Base-by-base conservation (phyloP, 2,888 invertebrate species). In the Suillia variegata region DNA sequence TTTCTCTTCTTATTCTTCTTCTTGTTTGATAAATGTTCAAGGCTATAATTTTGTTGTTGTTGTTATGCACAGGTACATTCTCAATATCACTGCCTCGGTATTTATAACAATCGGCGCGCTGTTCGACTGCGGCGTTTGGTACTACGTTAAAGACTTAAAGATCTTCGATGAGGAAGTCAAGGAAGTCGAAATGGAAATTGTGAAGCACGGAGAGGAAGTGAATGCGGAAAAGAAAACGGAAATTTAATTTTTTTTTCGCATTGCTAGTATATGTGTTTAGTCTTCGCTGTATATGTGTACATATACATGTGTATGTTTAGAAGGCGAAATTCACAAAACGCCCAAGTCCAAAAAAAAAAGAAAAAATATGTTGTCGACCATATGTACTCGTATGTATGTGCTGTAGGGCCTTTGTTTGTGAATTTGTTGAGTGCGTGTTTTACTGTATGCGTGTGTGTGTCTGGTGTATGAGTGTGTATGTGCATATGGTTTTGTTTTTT, bases 111-210 rank as follows among this genome's bases (percentile, higher is more conserved):
- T 88, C 60, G 89, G 88, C 6, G 85, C 86, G 24, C 21, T 88
- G 10, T 87, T 87, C 62, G 89, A 89, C 70, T 74, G 84, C 18
- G 85, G 85, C 15, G 87, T 89, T 5, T 88, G 88, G 87, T 87
- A 86, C 74, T 85, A 85, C 70, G 87, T 87, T 1, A 88, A 87
- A 73, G 83, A 86, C 69, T 82, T 89, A n/a, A 85, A 86, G 75
- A 87, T 88, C 66, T 88, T 88, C 70, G 88, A 89, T 69, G 87
- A 88, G 57, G 86, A 86, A 70, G 68, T 79, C 8, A 79, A 80
- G 24, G 80, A 80, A 42, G 70, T 73, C 13, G 82, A 82, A 71
- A 68, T 82, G 71, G 68, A 79, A 65, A 73, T 80, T 45, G 77
- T 80, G 17, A 70, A 77, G 61, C 77, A 78, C 61, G 78, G 81